Base-by-base conservation (phyloP, 2,113 vertebrate genomes). In the Chlorodrepanis virens region DNA sequence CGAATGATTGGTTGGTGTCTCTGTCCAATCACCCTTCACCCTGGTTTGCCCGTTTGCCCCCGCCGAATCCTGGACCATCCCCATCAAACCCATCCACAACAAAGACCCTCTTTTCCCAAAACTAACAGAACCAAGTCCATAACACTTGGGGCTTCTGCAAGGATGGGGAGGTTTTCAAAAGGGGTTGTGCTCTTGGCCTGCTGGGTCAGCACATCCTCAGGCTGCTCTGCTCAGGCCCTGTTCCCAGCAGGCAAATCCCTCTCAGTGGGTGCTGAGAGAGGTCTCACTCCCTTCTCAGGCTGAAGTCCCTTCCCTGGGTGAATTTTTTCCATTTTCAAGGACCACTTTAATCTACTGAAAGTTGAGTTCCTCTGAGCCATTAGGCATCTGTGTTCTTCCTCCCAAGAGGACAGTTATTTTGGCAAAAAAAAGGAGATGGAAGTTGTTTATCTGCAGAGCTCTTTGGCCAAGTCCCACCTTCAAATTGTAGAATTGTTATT, bases 401-500 rank as follows among this genome's bases (percentile, higher is more conserved):
- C 94, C 67, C 89, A 84, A 50, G 89, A 59, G 85, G 47, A 59
- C 37, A 68, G 29, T 52, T 92, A 71, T n/a, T 93, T 81, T 87
- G 52, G 64, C 2, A 40, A 60, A 56, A 45, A 83, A 61, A 37
- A 15, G 39, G 21, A 87, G 31, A 71, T 78, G 44, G 69, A 64
- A 18, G 19, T 31, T 93, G 89, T 91, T 95, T 89, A 68, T 95
- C 94, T 92, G 93, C 72, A 89, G 76, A 78, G 49, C 6, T 68
- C 33, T 75, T 90, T 64, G 69, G 91, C 94, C 71, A 74, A 77
- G 68, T 89, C 80, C 80, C 69, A 56, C 77, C 54, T 97, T 85
- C 6, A 3, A 85, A 80, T 4, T 77, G 45, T 37, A 67, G 72
- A 79, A 81, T 83, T 92, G 89, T 93, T 94, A 49, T 50, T 68